Conservation (phyloP, 2,113 vertebrate genomes). For the Pseudopipra pipra region DNA sequence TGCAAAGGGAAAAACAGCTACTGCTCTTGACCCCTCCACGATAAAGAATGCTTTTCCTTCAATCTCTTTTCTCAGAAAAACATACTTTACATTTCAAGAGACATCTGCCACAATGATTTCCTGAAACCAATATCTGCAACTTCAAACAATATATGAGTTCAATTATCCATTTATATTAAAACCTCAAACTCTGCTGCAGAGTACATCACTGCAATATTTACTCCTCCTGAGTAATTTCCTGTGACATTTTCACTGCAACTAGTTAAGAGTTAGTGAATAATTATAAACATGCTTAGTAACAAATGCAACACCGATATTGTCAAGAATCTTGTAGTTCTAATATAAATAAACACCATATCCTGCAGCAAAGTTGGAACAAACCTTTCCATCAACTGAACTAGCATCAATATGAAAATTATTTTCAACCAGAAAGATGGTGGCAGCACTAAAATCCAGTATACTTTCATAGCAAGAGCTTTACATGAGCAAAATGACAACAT, state of each 20-base stretch:
- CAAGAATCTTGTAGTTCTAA: neutral
- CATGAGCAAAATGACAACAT: neutral
- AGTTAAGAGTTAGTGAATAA: neutral
- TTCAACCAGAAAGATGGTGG: neutral
- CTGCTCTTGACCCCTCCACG: neutral
- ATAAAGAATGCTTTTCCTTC: neutral
- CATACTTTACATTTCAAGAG: neutral
- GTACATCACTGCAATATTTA: neutral
- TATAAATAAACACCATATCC: neutral
- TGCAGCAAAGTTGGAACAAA: neutral
- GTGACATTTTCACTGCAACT: neutral
- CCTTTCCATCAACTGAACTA: neutral
- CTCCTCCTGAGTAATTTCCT: neutral
- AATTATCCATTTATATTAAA: neutral
- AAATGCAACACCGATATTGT: neutral
- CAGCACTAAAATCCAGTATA: neutral
- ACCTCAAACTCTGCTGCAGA: neutral
- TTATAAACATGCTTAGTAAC: neutral
- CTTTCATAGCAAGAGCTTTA: neutral
- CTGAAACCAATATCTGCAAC: neutral
- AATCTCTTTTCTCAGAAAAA: neutral
- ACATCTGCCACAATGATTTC: neutral
- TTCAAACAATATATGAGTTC: neutral
- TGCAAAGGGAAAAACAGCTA: conserved; percentile 27
- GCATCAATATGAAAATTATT: neutral